Evolutionary conservation across 1,140 invertebrate species (phyloP).

Genomic region (Vanessa tameamea): DNA sequence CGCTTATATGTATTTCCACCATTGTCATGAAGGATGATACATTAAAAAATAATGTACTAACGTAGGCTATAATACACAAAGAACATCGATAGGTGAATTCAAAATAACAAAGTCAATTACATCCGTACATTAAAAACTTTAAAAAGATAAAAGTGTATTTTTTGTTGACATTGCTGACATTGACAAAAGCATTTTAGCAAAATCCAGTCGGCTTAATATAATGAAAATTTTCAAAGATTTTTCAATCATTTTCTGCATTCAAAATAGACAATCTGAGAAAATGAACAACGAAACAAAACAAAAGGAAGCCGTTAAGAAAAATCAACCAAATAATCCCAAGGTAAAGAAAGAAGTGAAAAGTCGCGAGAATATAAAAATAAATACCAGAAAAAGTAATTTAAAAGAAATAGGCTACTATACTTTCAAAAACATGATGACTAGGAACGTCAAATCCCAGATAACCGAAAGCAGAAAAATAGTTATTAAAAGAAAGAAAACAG

Average conservation of each 20-base stretch:
- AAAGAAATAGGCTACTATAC: slow-evolving; percentile 43
- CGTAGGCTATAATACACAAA: no score
- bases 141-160: no score
- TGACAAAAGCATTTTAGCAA: no score
- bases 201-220: no score
- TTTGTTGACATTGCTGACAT: no score
- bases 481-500: neutral
- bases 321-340: neutral
- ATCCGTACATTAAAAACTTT: no score
- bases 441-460: slow-evolving; percentile 30
- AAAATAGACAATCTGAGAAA: neutral
- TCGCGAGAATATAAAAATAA: neutral
- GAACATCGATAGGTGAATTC: no score
- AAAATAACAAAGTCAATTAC: no score
- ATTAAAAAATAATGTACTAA: no score
- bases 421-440: slow-evolving; percentile 41
- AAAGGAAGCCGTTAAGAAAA: neutral
- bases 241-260: slow-evolving; percentile 26
- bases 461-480: neutral
- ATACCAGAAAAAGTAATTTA: slow-evolving; percentile 36
- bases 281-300: neutral
- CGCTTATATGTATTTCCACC: no score
- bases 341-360: neutral
- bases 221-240: no score
- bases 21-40: no score